phyloP scores from a whole-genome alignment of 2,888 invertebrate genomes.

The Tillus elongatus region DNA sequence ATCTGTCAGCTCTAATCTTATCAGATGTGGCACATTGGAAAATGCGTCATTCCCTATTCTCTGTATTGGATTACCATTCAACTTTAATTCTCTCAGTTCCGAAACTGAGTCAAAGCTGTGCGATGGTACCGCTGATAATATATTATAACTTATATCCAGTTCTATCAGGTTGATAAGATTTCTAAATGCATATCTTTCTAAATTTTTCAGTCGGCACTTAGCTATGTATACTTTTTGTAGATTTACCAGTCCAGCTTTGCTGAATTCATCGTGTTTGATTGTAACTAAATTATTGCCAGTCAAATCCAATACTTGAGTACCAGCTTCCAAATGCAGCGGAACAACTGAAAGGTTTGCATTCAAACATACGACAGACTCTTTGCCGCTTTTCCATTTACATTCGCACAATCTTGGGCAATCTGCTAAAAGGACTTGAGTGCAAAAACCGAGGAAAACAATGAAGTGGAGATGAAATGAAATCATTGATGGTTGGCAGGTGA shows the following conservation, averaged over 20 bases:
- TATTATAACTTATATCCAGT: conserved; percentile 69
- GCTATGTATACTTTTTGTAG: conserved; percentile 71
- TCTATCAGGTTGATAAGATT: conserved; percentile 74
- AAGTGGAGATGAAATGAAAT: conserved; percentile 20
- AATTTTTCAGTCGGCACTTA: conserved; percentile 57
- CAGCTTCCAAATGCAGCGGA: conserved; percentile 64
- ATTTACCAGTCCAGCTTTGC: conserved; percentile 64
- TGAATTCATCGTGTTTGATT: conserved; percentile 65
- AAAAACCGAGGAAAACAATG: conserved; percentile 32
- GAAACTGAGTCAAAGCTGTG: conserved; percentile 63
- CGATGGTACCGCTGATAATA: conserved; percentile 58
- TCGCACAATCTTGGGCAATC: conserved; percentile 71
- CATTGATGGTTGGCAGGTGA: conserved; percentile 19
- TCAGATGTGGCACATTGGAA: conserved; percentile 54
- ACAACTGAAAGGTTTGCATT: conserved; percentile 66
- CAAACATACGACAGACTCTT: conserved; percentile 73
- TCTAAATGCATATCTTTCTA: conserved; percentile 66
- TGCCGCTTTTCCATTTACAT: conserved; percentile 84
- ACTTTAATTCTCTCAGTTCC: conserved; percentile 63
- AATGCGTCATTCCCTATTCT: conserved; percentile 64
- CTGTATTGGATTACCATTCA: conserved; percentile 67
- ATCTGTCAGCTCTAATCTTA: conserved; percentile 62
- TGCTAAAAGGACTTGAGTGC: conserved; percentile 44
- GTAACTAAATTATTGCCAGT: conserved; percentile 61
- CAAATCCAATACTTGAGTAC: conserved; percentile 72